Percentiles rank a stretch among this genome's conserved stretches.
Evolutionary conservation across 2,888 invertebrate genomes (phyloP).

Genomic region (Sinohyriopsis cumingii): DNA sequence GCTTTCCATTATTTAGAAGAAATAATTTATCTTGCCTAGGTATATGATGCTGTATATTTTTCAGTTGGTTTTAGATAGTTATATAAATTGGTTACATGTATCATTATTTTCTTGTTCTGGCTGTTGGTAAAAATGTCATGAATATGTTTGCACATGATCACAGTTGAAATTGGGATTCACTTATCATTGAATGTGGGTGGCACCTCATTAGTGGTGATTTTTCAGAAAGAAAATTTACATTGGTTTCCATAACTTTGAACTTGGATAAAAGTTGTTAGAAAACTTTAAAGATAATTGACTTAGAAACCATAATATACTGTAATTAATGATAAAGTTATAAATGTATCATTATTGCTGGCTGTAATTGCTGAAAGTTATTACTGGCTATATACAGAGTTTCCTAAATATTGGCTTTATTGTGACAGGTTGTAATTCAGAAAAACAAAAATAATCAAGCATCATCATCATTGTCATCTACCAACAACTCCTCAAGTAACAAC

Average conservation of each 20-base stretch:
- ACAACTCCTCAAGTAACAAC: constrained; percentile 39
- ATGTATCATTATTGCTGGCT: no score
- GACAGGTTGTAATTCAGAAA: constrained; percentile 43
- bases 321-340: no score
- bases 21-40: constrained; percentile 7
- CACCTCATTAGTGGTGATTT: no score
- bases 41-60: not conserved
- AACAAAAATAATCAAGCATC: constrained; percentile 48
- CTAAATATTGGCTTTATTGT: constrained; percentile 1
- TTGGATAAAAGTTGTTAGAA: not conserved
- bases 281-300: not conserved
- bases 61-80: not conserved
- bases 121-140: no score
- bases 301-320: not conserved
- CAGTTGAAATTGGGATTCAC: no score
- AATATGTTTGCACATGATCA: no score
- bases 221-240: no score
- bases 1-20: no score
- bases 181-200: no score
- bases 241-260: not conserved
- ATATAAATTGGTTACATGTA: no score
- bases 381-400: not conserved
- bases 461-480: constrained; percentile 43
- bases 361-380: no score
- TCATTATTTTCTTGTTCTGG: no score